Conservation (phyloP, 2,888 invertebrate genomes). For the Ectropis crepuscularia region DNA sequence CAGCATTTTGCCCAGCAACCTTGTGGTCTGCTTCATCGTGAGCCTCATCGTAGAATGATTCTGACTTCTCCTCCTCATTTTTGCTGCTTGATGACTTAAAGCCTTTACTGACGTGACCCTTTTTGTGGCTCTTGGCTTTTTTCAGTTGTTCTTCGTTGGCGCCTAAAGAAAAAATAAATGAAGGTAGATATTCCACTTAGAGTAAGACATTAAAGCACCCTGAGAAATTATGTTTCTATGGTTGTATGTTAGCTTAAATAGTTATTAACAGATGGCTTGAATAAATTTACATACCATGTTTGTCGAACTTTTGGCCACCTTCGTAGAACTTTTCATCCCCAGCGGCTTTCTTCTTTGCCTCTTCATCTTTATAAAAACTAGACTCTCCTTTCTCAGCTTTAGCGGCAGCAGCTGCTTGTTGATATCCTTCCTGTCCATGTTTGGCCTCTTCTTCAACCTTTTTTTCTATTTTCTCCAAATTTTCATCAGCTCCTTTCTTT, state of each 20-base stretch:
- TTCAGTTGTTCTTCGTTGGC: conserved; percentile 84
- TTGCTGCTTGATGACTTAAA: conserved; percentile 87
- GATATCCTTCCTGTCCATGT: conserved; percentile 84
- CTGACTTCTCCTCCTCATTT: conserved; percentile 87
- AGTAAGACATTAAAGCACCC: neutral
- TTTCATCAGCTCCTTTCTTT: conserved; percentile 83
- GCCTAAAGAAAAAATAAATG: conserved; percentile 52
- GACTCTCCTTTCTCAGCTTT: conserved; percentile 83
- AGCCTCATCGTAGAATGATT: conserved; percentile 87
- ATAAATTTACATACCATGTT: conserved; percentile 74
- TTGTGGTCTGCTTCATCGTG: conserved; percentile 87
- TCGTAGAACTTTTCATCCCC: conserved; percentile 86
- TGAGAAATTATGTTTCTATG: neutral
- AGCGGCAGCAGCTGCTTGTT: conserved; percentile 81
- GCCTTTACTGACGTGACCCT: conserved; percentile 87
- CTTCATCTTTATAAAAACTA: conserved; percentile 81
- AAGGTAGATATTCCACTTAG: no score
- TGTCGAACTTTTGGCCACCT: conserved; percentile 84
- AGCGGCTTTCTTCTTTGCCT: conserved; percentile 84
- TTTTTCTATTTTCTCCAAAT: conserved; percentile 81
- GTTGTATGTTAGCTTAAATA: neutral
- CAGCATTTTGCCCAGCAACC: conserved; percentile 82
- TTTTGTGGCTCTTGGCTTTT: conserved; percentile 85
- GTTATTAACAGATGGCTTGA: neutral
- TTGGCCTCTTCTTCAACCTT: conserved; percentile 83